phyloP scores from a whole-genome alignment of 2,797 vertebrate species.

The Luscinia luscinia region DNA sequence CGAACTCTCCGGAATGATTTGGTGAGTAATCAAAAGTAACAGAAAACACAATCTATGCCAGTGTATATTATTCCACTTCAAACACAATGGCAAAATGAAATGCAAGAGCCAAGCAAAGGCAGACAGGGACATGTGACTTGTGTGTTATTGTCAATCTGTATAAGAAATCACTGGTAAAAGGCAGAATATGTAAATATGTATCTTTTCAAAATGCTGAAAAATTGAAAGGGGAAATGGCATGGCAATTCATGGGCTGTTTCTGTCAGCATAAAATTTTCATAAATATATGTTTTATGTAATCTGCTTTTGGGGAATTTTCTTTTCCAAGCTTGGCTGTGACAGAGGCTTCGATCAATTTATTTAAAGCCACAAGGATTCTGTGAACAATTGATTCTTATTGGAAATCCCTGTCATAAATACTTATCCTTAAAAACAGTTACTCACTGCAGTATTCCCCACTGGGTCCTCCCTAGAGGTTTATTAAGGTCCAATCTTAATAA shows the following conservation, averaged over 20 bases:
- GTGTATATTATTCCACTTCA: slow-evolving; percentile 20
- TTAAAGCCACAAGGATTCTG: neutral
- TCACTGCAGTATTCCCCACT: neutral
- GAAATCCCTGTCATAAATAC: neutral
- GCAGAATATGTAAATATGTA: neutral
- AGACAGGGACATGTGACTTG: neutral
- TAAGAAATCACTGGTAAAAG: slow-evolving; percentile 36
- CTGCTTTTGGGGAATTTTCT: neutral
- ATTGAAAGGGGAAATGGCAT: neutral
- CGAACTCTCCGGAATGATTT: neutral
- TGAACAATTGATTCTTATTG: neutral
- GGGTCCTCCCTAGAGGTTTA: neutral
- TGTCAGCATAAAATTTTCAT: neutral
- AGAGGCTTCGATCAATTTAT: neutral
- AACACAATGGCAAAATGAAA: slow-evolving; percentile 28
- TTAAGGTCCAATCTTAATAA: neutral
- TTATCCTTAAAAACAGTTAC: neutral
- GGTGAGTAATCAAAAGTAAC: slow-evolving; percentile 45
- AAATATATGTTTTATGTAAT: neutral
- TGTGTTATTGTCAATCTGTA: neutral
- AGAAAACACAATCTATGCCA: slow-evolving; percentile 37
- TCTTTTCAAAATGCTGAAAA: neutral
- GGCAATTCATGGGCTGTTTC: neutral
- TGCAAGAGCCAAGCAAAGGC: slow-evolving; percentile 8
- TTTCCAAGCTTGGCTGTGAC: neutral